phyloP scores from a whole-genome alignment of 2,797 vertebrate genomes.

The Lagocephalus sceleratus region DNA sequence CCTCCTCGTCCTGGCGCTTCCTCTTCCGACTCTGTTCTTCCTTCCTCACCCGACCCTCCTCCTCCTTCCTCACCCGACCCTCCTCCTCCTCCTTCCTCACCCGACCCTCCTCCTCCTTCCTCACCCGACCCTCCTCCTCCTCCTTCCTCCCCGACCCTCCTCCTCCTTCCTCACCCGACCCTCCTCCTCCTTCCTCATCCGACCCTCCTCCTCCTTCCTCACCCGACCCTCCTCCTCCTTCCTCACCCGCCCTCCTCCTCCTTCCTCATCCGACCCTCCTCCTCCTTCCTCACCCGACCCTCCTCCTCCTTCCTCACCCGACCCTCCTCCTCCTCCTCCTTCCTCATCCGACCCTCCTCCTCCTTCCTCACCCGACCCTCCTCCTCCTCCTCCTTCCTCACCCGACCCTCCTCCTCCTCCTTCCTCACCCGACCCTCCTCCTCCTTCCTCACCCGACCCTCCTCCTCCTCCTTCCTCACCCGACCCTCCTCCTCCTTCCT shows the following conservation, averaged over 20 bases:
- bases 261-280: too few species aligned
- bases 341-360: conserved; percentile 19
- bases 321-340: conserved; percentile 18
- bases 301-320: background rate
- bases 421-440: conserved; percentile 11
- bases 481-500: too few species aligned
- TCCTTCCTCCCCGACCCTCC: conserved; percentile 16
- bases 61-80: too few species aligned
- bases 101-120: too few species aligned
- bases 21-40: conserved; percentile 17
- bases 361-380: too few species aligned
- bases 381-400: too few species aligned
- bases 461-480: too few species aligned
- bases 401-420: background rate
- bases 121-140: background rate
- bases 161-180: too few species aligned
- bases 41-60: too few species aligned
- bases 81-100: background rate
- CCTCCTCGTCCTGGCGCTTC: conserved; percentile 17
- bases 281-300: too few species aligned
- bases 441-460: conserved; percentile 24
- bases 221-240: conserved; percentile 18
- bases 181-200: too few species aligned
- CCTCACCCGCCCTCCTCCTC: conserved; percentile 15
- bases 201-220: background rate